A percentile compares a stretch with the other conserved stretches of the same genome.
These are phyloP conservation scores for Chromobotia macracanthus DNA, from an alignment of 2,797 vertebrate genomes.

Conservation along the genomic window DNA sequence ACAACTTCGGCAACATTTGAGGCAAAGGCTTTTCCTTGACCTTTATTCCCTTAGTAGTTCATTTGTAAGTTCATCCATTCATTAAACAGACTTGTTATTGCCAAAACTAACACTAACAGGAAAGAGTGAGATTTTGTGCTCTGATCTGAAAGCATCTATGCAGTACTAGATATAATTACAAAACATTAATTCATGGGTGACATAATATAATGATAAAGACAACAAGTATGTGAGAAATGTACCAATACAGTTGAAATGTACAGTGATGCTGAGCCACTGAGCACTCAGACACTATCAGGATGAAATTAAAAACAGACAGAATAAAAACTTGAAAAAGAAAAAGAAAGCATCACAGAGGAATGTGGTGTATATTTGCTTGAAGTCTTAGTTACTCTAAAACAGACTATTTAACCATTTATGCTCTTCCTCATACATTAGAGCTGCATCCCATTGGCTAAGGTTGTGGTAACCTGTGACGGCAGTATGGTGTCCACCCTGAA, in stretches of 20 bases:
- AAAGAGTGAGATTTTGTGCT: slow-evolving; percentile 72
- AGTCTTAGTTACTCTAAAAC: not conserved
- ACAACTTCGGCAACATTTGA: not conserved
- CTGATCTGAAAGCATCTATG: slow-evolving; percentile 60
- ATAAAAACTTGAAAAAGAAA: slow-evolving; percentile 5
- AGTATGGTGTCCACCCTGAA: too few relatives aligned
- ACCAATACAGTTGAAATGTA: not conserved
- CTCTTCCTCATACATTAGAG: too few relatives aligned
- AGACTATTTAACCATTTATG: not conserved
- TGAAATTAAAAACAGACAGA: slow-evolving; percentile 8
- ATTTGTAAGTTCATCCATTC: slow-evolving; percentile 50
- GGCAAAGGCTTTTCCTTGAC: not conserved
- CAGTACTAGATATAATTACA: slow-evolving; percentile 55
- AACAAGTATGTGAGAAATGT: not conserved
- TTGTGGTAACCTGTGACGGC: too few relatives aligned
- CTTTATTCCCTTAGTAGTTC: slow-evolving; percentile 67
- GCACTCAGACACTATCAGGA: slow-evolving; percentile 3
- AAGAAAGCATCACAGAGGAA: slow-evolving; percentile 1
- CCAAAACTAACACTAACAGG: slow-evolving; percentile 66
- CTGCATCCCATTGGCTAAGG: too few relatives aligned
- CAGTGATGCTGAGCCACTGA: too few relatives aligned
- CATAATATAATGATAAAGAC: slow-evolving; percentile 5
- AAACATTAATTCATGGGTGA: slow-evolving; percentile 42
- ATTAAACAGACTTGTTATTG: slow-evolving; percentile 57
- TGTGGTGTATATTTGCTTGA: not conserved